Conservation (phyloP, 2,113 vertebrate species). For the Silurus glanis region DNA sequence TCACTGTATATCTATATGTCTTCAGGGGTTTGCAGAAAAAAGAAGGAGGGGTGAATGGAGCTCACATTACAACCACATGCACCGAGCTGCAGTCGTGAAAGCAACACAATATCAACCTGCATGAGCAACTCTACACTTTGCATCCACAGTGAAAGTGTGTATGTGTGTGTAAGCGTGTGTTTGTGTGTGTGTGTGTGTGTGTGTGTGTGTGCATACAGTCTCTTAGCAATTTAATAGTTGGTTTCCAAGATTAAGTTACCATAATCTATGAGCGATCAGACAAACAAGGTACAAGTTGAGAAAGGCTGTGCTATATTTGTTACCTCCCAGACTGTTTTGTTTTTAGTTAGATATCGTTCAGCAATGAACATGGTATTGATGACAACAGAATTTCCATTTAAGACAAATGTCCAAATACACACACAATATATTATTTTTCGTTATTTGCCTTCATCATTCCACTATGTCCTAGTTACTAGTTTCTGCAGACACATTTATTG, state of each 20-base stretch:
- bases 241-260: conserved; percentile 67
- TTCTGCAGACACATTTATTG: background rate
- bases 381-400: background rate
- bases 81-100: conserved; percentile 26
- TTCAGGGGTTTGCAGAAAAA: conserved; percentile 37
- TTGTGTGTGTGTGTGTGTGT: conserved; percentile 18
- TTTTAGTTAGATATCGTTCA: background rate
- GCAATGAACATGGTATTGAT: background rate
- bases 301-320: background rate
- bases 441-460: background rate
- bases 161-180: conserved; percentile 25
- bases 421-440: background rate
- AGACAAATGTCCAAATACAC: background rate
- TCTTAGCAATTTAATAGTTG: conserved; percentile 54
- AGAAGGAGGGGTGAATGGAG: conserved; percentile 25
- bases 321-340: background rate
- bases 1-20: conserved; percentile 28
- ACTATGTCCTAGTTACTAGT: background rate
- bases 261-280: conserved; percentile 66
- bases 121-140: conserved; percentile 8
- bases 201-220: conserved; percentile 36
- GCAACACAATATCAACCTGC: conserved; percentile 38
- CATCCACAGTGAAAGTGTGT: background rate
- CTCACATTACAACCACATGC: conserved; percentile 45
- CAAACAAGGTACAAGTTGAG: conserved; percentile 62